A percentile compares a stretch with the other conserved stretches of the same genome.
phyloP scores from a whole-genome alignment of 2,888 invertebrate genomes.

The Drosophila hamatofila region DNA sequence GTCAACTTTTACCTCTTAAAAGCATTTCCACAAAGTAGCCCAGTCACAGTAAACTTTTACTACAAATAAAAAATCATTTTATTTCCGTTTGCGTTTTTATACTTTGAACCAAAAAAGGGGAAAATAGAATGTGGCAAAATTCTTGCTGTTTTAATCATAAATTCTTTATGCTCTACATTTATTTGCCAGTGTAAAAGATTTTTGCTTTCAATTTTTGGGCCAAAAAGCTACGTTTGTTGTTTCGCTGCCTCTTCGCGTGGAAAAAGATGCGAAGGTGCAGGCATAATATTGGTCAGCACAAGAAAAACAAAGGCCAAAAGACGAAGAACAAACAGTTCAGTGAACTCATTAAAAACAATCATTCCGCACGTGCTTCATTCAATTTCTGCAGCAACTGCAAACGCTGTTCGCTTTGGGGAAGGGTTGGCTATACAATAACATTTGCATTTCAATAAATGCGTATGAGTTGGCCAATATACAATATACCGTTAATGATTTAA shows the following conservation, averaged over 20 bases:
- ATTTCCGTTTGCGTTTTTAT: neutral
- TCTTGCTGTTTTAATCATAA: conserved; percentile 37
- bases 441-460: conserved; percentile 74
- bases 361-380: conserved; percentile 27
- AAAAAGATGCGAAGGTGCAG: conserved; percentile 17
- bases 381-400: conserved; percentile 29
- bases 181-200: conserved; percentile 16
- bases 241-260: neutral
- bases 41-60: neutral
- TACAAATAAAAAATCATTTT: neutral
- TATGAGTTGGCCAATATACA: conserved; percentile 56
- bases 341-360: conserved; percentile 56
- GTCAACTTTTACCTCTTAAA: neutral
- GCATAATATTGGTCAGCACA: conserved; percentile 5
- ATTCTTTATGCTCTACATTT: conserved; percentile 34
- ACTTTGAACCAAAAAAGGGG: neutral
- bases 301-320: conserved; percentile 3
- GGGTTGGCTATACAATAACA: conserved; percentile 27
- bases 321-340: conserved; percentile 46
- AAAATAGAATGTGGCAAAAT: conserved; percentile 22
- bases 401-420: neutral
- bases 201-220: conserved; percentile 18
- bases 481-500: conserved; percentile 67
- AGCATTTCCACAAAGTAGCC: neutral
- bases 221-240: neutral